Evolutionary conservation across 1,140 invertebrate species (phyloP).

Genomic region (Metopolophium dirhodum): DNA sequence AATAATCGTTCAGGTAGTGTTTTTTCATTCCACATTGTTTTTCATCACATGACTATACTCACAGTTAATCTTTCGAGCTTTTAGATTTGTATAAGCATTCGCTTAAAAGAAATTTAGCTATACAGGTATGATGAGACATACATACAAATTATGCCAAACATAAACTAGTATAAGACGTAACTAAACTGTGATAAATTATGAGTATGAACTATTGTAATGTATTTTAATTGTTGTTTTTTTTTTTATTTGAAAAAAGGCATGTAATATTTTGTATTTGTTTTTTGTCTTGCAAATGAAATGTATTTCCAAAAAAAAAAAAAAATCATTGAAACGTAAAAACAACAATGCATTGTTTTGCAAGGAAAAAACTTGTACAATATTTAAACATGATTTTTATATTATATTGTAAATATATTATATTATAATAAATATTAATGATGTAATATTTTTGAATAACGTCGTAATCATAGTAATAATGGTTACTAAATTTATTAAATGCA

Average conservation of each 20-base stretch:
- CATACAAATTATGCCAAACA: slow-evolving; percentile 54
- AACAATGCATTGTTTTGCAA: slow-evolving; percentile 24
- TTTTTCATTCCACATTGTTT: slow-evolving; percentile 53
- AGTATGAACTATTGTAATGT: slow-evolving; percentile 55
- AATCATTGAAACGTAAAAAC: not conserved
- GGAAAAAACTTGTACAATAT: slow-evolving; percentile 29
- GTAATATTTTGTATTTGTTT: slow-evolving; percentile 22
- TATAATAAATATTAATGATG: slow-evolving; percentile 29
- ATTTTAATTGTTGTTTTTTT: slow-evolving; percentile 54
- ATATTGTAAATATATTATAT: slow-evolving; percentile 52
- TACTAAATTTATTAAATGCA: slow-evolving; percentile 20
- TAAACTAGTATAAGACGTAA: slow-evolving; percentile 56
- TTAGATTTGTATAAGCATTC: slow-evolving; percentile 45
- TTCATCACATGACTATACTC: slow-evolving; percentile 37
- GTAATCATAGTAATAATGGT: slow-evolving; percentile 43
- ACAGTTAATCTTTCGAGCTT: slow-evolving; percentile 49
- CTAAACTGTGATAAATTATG: slow-evolving; percentile 57
- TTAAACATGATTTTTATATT: slow-evolving; percentile 45
- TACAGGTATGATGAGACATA: slow-evolving; percentile 54
- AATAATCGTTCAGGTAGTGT: slow-evolving; percentile 30
- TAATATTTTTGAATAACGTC: slow-evolving; percentile 28
- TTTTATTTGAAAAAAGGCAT: slow-evolving; percentile 25
- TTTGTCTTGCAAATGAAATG: slow-evolving; percentile 31
- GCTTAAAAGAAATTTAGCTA: slow-evolving; percentile 50
- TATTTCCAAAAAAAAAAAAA: not conserved